phyloP scores from a whole-genome alignment of 2,113 vertebrate genomes.

The Anseranas semipalmata region DNA sequence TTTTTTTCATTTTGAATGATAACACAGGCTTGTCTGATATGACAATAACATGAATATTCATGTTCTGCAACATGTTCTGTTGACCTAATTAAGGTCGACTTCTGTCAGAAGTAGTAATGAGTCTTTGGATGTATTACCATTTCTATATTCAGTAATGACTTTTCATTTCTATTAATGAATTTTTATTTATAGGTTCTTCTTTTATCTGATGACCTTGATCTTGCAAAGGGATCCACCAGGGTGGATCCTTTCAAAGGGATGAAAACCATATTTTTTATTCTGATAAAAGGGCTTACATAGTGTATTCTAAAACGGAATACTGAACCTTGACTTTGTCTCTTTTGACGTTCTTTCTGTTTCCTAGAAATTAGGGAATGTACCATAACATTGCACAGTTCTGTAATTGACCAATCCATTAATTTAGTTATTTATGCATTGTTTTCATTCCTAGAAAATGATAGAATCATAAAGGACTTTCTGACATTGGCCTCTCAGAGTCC shows the following conservation, averaged over 20 bases:
- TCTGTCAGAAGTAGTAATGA: neutral
- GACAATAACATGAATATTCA: conserved; percentile 4
- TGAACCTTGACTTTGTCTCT: neutral
- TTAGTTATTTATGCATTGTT: conserved; percentile 39
- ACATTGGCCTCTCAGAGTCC: conserved; percentile 9
- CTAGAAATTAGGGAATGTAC: conserved; percentile 10
- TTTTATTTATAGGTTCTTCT: conserved; percentile 57
- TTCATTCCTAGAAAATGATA: conserved; percentile 30
- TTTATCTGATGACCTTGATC: conserved; percentile 43
- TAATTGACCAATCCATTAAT: neutral
- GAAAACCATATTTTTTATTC: conserved; percentile 6
- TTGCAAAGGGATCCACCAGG: conserved; percentile 35
- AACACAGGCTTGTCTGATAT: neutral
- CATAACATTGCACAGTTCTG: conserved; percentile 17
- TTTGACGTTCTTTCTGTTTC: neutral
- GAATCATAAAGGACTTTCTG: conserved; percentile 15
- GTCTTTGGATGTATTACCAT: neutral
- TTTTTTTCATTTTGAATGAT: neutral
- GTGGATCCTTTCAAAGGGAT: conserved; percentile 48
- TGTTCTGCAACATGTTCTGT: conserved; percentile 2
- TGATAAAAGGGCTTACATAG: neutral
- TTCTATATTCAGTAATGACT: conserved; percentile 1
- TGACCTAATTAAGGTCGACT: conserved; percentile 10
- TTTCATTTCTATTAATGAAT: conserved; percentile 32
- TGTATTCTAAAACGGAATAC: conserved; percentile 20